Conservation (phyloP, 2,888 invertebrate genomes). For the Tipula unca region DNA sequence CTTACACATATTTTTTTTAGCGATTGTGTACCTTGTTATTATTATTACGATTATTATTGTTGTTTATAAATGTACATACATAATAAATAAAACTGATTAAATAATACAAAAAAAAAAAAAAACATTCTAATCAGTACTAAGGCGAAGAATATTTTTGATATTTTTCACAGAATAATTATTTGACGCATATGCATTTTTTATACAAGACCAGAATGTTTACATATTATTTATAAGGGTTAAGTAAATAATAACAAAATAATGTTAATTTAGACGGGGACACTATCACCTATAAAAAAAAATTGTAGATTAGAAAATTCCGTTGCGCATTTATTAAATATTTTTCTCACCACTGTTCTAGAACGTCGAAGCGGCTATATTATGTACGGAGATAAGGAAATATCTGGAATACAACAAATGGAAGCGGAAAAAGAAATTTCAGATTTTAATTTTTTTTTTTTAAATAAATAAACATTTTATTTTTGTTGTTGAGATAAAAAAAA, state of each 20-base stretch:
- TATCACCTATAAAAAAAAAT: neutral
- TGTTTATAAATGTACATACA: neutral
- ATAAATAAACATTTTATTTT: neutral
- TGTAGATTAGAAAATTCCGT: neutral
- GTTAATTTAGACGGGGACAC: neutral
- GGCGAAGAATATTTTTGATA: neutral
- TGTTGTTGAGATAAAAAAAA: neutral
- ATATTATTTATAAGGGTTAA: neutral
- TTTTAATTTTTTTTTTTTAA: neutral
- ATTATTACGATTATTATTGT: neutral
- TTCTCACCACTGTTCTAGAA: neutral
- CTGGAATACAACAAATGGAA: neutral
- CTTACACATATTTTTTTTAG: neutral
- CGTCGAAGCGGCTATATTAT: neutral
- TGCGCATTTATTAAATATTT: neutral
- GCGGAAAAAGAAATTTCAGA: neutral
- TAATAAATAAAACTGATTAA: neutral
- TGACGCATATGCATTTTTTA: neutral
- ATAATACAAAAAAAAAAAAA: neutral
- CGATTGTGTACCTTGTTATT: neutral
- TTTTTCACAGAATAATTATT: neutral
- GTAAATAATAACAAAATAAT: neutral
- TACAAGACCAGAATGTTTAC: neutral
- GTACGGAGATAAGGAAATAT: neutral
- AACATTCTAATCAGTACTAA: neutral